phyloP scores from a whole-genome alignment of 1,140 invertebrate species.

The Aphelenchoides besseyi region DNA sequence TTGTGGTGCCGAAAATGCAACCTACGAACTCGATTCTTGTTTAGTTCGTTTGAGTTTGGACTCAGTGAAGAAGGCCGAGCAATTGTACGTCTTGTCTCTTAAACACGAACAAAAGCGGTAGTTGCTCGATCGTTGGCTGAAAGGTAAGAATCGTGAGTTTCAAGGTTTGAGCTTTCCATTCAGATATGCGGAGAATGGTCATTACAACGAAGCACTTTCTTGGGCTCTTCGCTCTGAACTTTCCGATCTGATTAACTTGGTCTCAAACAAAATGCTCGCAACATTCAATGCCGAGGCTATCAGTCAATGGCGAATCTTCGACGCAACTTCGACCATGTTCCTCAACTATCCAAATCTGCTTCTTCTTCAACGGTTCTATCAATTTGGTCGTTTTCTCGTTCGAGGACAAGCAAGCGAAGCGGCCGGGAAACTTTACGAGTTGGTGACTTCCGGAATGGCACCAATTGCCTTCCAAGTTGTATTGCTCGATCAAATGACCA shows the following conservation, averaged over 20 bases:
- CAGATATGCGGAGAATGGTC: slow-evolving; percentile 14
- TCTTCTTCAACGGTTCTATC: slow-evolving; percentile 30
- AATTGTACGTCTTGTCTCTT: slow-evolving; percentile 1
- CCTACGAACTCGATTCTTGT: not conserved
- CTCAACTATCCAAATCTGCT: slow-evolving; percentile 18
- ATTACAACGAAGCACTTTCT: slow-evolving; percentile 19
- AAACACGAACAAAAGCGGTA: slow-evolving; percentile 15
- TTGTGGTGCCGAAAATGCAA: slow-evolving; percentile 12
- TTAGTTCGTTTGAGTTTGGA: slow-evolving; percentile 11
- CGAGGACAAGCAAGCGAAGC: slow-evolving; percentile 15
- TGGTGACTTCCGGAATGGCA: slow-evolving; percentile 9
- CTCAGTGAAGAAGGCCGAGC: slow-evolving; percentile 20
- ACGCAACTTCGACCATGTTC: not conserved
- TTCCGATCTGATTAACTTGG: slow-evolving; percentile 14
- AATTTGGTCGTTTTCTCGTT: slow-evolving; percentile 23
- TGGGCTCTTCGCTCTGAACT: slow-evolving; percentile 19
- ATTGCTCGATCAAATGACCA: slow-evolving; percentile 21
- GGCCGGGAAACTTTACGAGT: not conserved
- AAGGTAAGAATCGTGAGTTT: slow-evolving; percentile 13
- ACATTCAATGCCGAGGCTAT: not conserved
- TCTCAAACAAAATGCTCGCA: slow-evolving; percentile 12
- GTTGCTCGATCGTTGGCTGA: slow-evolving; percentile 2
- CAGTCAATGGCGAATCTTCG: slow-evolving; percentile 13
- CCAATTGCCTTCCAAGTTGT: slow-evolving; percentile 19
- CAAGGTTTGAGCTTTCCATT: not conserved